Conservation (phyloP, 2,888 invertebrate species). For the Parasteatoda lunata region DNA sequence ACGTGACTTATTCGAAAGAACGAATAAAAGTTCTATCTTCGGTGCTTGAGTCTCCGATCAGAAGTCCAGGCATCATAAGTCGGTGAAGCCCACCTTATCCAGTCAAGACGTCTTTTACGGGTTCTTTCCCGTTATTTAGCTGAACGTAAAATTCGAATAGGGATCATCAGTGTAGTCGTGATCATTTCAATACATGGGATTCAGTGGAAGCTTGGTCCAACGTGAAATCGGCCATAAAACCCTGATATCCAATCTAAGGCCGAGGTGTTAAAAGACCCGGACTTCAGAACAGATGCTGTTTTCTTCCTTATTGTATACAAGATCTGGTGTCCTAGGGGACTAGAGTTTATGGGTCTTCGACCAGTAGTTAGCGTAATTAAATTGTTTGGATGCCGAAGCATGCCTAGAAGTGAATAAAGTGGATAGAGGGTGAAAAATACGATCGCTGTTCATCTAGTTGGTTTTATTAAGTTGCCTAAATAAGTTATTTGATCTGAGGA, state of each 20-base stretch:
- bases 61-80: not conserved
- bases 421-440: too few relatives aligned
- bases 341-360: constrained; percentile 46
- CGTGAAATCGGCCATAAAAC: constrained; percentile 52
- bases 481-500: too few relatives aligned
- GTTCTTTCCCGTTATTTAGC: constrained; percentile 36
- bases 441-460: too few relatives aligned
- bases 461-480: too few relatives aligned
- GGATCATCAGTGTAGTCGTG: constrained; percentile 38
- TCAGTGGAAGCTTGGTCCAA: constrained; percentile 11
- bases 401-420: not conserved
- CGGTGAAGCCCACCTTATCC: constrained; percentile 24
- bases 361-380: constrained; percentile 62
- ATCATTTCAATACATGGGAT: constrained; percentile 34
- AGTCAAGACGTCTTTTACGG: constrained; percentile 19
- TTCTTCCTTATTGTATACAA: constrained; percentile 6
- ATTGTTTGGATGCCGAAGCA: constrained; percentile 30
- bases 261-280: constrained; percentile 37
- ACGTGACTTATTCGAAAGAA: constrained; percentile 2
- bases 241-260: constrained; percentile 57
- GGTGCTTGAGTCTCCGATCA: not conserved
- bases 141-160: constrained; percentile 46
- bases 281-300: constrained; percentile 23
- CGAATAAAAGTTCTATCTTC: not conserved
- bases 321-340: constrained; percentile 16